Evolutionary conservation across 2,888 invertebrate species (phyloP).

Genomic region (Limnephilus lunatus): DNA sequence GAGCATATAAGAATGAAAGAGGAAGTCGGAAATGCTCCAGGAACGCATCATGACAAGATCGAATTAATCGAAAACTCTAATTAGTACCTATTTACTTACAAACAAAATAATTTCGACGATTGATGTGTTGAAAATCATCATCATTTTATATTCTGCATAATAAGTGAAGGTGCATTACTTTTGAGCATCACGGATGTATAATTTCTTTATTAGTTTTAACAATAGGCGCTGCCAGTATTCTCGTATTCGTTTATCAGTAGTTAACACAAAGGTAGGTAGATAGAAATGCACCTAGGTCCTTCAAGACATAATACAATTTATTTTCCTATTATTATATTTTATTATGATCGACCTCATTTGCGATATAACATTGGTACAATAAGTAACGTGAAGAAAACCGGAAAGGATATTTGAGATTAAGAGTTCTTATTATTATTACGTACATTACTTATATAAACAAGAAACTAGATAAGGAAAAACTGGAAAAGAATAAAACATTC

Average conservation of each 20-base stretch:
- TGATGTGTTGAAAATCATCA: not conserved
- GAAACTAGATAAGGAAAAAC: not conserved
- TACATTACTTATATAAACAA: not conserved
- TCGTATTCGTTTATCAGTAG: not conserved
- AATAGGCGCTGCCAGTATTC: constrained; percentile 3
- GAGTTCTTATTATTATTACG: not conserved
- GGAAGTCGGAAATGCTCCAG: not conserved
- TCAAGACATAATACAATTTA: constrained; percentile 19
- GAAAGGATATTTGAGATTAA: constrained; percentile 9
- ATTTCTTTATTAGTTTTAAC: not conserved
- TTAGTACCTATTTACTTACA: not conserved
- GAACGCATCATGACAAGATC: not conserved
- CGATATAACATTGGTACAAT: not conserved
- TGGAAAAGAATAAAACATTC: not conserved
- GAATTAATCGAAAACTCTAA: not conserved
- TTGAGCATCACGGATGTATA: not conserved
- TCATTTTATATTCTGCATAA: not conserved
- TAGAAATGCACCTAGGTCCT: not conserved
- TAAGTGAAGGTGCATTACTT: not conserved
- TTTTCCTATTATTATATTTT: constrained; percentile 22
- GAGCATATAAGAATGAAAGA: not conserved
- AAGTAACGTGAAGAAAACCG: constrained; percentile 18
- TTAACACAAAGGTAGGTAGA: not conserved
- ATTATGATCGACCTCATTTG: constrained; percentile 39
- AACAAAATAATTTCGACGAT: not conserved